Base-by-base conservation (phyloP, 2,113 vertebrate genomes). In the Arenaria interpres region DNA sequence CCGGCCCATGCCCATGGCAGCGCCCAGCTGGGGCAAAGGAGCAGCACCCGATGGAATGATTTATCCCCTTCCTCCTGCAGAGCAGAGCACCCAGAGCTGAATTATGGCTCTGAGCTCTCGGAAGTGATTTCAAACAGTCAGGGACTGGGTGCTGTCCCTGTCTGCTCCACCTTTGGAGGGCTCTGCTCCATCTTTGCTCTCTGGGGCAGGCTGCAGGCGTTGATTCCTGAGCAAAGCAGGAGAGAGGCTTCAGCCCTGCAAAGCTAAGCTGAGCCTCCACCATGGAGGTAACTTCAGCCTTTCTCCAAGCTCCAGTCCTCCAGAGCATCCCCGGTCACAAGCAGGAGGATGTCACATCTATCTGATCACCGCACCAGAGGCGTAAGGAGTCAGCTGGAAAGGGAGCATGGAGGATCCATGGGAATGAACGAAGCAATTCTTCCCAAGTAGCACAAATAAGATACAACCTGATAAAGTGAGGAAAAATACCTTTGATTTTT, bases 51-150 rank as follows among this genome's bases (percentile, higher is more conserved):
- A 8, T 19, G 33, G 43, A 90, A 7, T 7, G 53, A 67, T 8
- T 22, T 5, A 28, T 9, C 8, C 24, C 10, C 18, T 23, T 51
- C 17, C 16, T 18, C 21, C 21, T 10, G 84, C 64, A 33, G 27
- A 69, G 72, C 48, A 12, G 3, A 54, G 78, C 43, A 20, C 23
- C 1, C 1, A n/a, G 39, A 54, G 24, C 27, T 1, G 0, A 24
- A 30, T 6, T 3, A 13, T 1, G 3, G 77, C 3, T 0, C 43
- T 33, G 33, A 3, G 2, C 32, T 16, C 81, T 54, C 51, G 41
- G 27, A 25, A 39, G 7, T 8, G 23, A 24, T 14, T 48, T 62
- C 69, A 33, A 72, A 10, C 22, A 48, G 46, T 24, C 21, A 72
- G 18, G 25, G 35, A 7, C 45, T 19, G 46, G 25, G 21, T 48